Evolutionary conservation across 2,888 invertebrate genomes (phyloP), one percentile per base, ranked within the genome.

Genomic region (Polyommatus icarus): DNA sequence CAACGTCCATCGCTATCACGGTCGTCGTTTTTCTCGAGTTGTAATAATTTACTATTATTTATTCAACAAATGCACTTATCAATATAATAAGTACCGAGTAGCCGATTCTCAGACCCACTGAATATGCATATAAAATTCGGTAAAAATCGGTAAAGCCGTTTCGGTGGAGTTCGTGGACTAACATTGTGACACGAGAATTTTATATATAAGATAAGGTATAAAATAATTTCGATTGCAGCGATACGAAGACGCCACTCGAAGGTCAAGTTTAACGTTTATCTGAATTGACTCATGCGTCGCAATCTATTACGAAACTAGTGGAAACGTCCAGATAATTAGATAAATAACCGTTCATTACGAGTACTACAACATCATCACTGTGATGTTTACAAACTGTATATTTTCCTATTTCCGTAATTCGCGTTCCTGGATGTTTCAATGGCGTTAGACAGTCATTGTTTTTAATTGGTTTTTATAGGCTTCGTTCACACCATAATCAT

Each of bases 291-390:
- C 61, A 61, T 5, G 24, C 61, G 12, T 3, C 24, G 61, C 61
- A 61, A 61, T 24, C 1, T 61, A 61, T 61, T 61, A 61, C 61
- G 24, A 61, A 61, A 61, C 61, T 24, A 61, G 61, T 61, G 61
- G 61, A 61, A 61, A 12, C 61, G 24, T 61, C 61, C 61, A 61
- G 24, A 24, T 61, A 24, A 61, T 61, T 61, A 61, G 61, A 61
- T 61, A 61, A 59, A 20, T 61, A 61, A 61, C 61, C 24, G 61
- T 24, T 61, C 61, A 24, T 61, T 61, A 18, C n/a, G n/a, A n/a
- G n/a, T n/a, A 18, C 10, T 12, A 24, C 24, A 10, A 4, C 24
- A 54, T 61, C 24, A 61, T 54, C 54, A 4, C 54, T 54, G 50
- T n/a, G 20, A 20, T 61, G 61, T 61, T 61, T 61, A 61, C 61